Percentiles rank a stretch among this genome's conserved stretches.
Evolutionary conservation across 2,113 vertebrate species (phyloP).

Genomic region (Brachionichthys hirsutus): DNA sequence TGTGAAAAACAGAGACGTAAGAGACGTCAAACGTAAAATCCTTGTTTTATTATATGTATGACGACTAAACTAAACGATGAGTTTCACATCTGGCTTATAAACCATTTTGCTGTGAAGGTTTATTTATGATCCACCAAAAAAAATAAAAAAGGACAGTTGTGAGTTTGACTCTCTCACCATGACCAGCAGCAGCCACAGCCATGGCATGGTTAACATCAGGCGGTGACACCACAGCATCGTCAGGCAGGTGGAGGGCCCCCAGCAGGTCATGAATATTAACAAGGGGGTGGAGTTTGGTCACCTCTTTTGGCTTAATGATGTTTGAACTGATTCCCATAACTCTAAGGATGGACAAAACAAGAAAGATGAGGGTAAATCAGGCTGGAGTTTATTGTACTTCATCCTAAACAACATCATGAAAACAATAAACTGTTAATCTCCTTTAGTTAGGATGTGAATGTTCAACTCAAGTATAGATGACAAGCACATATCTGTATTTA

Average conservation of each 20-base stretch:
- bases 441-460: no score
- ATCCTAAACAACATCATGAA: no score
- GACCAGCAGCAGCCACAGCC: constrained; percentile 85
- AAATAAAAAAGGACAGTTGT: no score
- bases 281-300: constrained; percentile 88
- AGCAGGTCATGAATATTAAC: constrained; percentile 97
- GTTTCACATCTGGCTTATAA: no score
- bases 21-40: background rate
- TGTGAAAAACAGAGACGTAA: background rate
- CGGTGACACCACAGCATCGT: constrained; percentile 88
- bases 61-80: background rate
- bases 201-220: constrained; percentile 89
- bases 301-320: constrained; percentile 91
- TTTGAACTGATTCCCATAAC: constrained; percentile 90
- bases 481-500: no score
- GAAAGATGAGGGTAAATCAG: background rate
- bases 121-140: background rate
- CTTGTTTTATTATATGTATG: no score
- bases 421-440: no score
- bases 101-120: background rate
- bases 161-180: constrained; percentile 74
- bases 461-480: no score
- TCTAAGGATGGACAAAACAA: constrained; percentile 61
- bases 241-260: constrained; percentile 91
- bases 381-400: no score